phyloP scores from a whole-genome alignment of 2,888 invertebrate species.

The Yponomeuta cagnagella region DNA sequence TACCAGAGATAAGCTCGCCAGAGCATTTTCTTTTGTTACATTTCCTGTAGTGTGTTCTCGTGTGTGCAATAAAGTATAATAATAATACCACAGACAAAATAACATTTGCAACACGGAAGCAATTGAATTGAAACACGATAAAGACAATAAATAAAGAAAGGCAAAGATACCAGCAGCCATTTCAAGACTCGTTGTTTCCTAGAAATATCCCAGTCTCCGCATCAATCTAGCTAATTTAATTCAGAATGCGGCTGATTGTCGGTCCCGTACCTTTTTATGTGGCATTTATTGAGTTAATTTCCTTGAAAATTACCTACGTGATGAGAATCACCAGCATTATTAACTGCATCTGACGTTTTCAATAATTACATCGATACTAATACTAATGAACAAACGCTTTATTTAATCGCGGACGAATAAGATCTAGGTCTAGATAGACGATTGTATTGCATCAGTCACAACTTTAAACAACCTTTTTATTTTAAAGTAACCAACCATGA shows the following conservation, averaged over 20 bases:
- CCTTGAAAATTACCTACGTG: neutral
- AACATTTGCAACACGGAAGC: neutral
- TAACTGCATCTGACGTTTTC: neutral
- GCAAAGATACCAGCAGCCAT: neutral
- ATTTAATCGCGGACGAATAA: no score
- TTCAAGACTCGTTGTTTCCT: neutral
- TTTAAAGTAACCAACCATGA: no score
- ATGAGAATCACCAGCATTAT: neutral
- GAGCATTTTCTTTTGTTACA: no score
- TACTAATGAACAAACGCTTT: neutral
- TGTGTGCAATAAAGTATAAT: no score
- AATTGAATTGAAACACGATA: neutral
- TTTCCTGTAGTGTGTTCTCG: no score
- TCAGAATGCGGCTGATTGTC: slow-evolving; percentile 1
- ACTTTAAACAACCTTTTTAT: no score
- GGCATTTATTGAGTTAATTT: neutral
- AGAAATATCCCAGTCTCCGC: neutral
- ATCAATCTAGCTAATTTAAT: neutral
- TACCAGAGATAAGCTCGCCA: no score
- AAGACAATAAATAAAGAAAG: neutral
- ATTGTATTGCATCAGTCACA: no score
- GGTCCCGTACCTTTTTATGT: neutral
- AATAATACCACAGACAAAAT: no score
- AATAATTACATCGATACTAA: neutral
- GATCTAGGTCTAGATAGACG: no score